Conservation (phyloP, 2,797 vertebrate genomes). For the Mycteria americana region DNA sequence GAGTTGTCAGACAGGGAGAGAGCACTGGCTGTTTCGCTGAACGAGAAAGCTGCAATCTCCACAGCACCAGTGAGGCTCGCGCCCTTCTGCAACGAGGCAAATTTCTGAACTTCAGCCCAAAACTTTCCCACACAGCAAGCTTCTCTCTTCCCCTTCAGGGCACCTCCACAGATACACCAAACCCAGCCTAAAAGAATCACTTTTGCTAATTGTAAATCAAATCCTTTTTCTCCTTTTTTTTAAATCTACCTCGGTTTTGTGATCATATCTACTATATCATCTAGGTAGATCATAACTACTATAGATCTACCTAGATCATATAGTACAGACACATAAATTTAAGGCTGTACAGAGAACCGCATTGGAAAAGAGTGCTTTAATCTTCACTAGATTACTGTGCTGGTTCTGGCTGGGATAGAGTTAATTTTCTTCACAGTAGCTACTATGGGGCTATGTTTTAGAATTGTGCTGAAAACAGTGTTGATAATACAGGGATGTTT, state of each 20-base stretch:
- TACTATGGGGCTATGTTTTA: too few species aligned
- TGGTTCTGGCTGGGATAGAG: too few species aligned
- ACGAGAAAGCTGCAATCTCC: neutral
- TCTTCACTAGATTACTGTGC: neutral
- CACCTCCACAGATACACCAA: neutral
- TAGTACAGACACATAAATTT: neutral
- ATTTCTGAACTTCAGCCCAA: neutral
- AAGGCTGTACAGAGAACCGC: neutral
- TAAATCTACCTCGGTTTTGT: neutral
- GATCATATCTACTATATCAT: neutral
- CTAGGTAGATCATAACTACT: neutral
- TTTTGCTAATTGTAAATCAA: neutral
- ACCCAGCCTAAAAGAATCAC: neutral
- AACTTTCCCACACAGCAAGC: neutral
- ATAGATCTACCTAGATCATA: neutral
- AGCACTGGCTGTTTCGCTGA: neutral
- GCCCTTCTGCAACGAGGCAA: neutral
- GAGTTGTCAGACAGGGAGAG: neutral
- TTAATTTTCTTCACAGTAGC: too few species aligned
- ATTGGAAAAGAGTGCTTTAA: neutral
- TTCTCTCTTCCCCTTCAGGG: neutral
- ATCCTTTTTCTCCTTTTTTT: neutral
- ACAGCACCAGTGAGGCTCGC: rapidly evolving
- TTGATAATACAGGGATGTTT: too few species aligned
- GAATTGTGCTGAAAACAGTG: too few species aligned